phyloP scores from a whole-genome alignment of 2,113 vertebrate species.

The Motacilla tschutschensis region DNA sequence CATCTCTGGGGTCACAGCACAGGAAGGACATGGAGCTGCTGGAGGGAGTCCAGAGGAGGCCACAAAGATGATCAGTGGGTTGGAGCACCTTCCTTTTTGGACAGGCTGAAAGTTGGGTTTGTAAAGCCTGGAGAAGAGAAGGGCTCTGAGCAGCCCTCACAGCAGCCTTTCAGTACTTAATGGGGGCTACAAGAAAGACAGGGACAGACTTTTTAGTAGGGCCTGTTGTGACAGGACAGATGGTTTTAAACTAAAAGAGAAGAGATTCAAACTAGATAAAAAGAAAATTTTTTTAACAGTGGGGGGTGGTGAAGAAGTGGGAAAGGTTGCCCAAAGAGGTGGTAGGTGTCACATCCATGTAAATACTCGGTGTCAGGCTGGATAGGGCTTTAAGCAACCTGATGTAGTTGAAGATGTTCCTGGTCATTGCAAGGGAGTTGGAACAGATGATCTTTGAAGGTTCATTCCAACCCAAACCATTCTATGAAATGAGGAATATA shows the following conservation, averaged over 20 bases:
- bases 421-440: background rate
- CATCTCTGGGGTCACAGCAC: background rate
- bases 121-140: background rate
- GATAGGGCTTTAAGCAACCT: background rate
- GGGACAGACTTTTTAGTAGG: background rate
- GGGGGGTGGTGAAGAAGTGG: background rate
- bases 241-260: background rate
- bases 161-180: background rate
- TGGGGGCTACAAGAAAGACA: background rate
- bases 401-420: background rate
- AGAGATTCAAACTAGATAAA: background rate
- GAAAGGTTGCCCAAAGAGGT: background rate
- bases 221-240: background rate
- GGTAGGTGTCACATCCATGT: background rate
- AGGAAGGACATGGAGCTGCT: background rate
- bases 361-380: background rate
- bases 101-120: background rate
- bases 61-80: accelerated
- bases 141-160: background rate
- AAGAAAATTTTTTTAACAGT: background rate
- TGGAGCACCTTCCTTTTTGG: background rate
- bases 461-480: background rate
- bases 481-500: background rate
- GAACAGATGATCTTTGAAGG: background rate
- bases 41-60: background rate